These are phyloP conservation scores for Parochlus steinenii DNA, from an alignment of 2,888 invertebrate species.

Conservation along the genomic window DNA sequence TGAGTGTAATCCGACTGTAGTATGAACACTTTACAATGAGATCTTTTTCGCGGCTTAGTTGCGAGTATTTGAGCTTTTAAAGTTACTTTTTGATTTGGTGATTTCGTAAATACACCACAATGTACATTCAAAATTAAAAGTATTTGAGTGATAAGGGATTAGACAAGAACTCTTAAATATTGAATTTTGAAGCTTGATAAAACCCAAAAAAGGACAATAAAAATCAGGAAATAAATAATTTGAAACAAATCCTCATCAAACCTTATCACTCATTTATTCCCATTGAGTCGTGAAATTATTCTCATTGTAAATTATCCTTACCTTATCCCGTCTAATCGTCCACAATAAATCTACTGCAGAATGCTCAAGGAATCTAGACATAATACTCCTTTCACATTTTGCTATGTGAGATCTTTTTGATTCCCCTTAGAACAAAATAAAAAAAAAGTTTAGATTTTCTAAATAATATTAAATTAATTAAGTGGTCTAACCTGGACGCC, in stretches of 20 bases:
- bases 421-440: slow-evolving; percentile 21
- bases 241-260: too few species aligned
- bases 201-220: too few species aligned
- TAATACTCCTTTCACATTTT: slow-evolving; percentile 50
- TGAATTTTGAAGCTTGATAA: too few species aligned
- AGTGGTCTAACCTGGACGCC: slow-evolving; percentile 23
- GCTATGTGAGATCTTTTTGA: slow-evolving; percentile 37
- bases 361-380: slow-evolving; percentile 61
- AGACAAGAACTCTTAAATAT: too few species aligned
- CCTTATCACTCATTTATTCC: too few species aligned
- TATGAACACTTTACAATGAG: too few species aligned
- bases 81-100: too few species aligned
- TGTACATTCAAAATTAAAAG: too few species aligned
- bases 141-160: too few species aligned
- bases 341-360: slow-evolving; percentile 76
- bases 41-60: background rate
- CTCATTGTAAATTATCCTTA: slow-evolving; percentile 14
- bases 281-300: background rate
- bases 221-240: too few species aligned
- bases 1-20: slow-evolving; percentile 30
- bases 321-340: slow-evolving; percentile 70
- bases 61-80: too few species aligned
- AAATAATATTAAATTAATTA: slow-evolving; percentile 1
- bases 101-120: background rate
- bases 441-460: slow-evolving; percentile 22